These are phyloP conservation scores for Pedicia rivosa DNA, from an alignment of 2,888 invertebrate species.

Conservation along the genomic window DNA sequence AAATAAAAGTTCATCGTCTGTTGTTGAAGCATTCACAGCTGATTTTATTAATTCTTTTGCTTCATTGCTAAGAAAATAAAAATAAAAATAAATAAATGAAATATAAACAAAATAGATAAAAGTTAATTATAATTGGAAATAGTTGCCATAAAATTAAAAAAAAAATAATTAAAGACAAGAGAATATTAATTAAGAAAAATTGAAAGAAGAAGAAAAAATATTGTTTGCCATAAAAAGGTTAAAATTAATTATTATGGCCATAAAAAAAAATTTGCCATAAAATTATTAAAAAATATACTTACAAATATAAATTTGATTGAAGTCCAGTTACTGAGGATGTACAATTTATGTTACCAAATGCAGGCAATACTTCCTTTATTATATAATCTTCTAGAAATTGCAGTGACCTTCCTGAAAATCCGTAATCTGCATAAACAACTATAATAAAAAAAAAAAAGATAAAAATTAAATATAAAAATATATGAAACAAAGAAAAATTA, in stretches of 20 bases:
- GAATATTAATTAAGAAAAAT: too few species aligned
- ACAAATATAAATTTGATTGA: constrained; percentile 78
- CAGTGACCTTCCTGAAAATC: constrained; percentile 66
- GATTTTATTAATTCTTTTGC: constrained; percentile 62
- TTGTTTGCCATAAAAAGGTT: too few species aligned
- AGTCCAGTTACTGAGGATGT: constrained; percentile 73
- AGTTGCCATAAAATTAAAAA: too few species aligned
- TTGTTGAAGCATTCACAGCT: constrained; percentile 62
- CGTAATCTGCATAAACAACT: constrained; percentile 80
- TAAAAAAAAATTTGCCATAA: too few species aligned
- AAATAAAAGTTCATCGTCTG: constrained; percentile 66
- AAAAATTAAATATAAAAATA: background rate
- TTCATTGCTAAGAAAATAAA: constrained; percentile 47
- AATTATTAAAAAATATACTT: constrained; percentile 18
- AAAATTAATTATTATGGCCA: too few species aligned
- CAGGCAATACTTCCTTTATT: constrained; percentile 57
- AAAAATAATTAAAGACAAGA: too few species aligned
- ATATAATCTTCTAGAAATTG: constrained; percentile 79
- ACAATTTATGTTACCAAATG: constrained; percentile 52
- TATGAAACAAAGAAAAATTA: too few species aligned
- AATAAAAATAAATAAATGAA: background rate
- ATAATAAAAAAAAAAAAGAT: constrained; percentile 25
- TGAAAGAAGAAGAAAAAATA: too few species aligned
- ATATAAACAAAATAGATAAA: too few species aligned
- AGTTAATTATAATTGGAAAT: too few species aligned